Percentiles rank a stretch among this genome's conserved stretches.
phyloP scores from a whole-genome alignment of 2,888 invertebrate species.

The Adelognathus sp. region DNA sequence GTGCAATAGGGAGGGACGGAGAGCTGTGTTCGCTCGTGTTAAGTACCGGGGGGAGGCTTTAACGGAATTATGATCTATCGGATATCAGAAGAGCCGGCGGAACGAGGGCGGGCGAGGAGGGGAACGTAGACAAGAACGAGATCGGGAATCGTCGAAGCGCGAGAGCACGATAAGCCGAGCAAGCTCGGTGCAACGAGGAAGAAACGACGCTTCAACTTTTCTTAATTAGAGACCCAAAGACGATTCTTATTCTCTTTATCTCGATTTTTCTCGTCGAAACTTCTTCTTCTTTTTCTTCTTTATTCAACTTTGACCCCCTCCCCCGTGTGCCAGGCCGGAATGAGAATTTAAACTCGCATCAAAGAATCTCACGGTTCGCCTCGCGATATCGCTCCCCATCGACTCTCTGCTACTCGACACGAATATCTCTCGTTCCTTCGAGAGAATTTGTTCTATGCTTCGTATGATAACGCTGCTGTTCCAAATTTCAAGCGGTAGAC shows the following conservation, averaged over 20 bases:
- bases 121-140: background rate
- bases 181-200: slow-evolving; percentile 21
- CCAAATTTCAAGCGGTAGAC: background rate
- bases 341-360: slow-evolving; percentile 58
- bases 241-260: slow-evolving; percentile 44
- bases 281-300: background rate
- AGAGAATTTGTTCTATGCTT: background rate
- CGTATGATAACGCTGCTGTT: background rate
- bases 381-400: background rate
- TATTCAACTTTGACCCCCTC: background rate
- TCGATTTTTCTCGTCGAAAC: slow-evolving; percentile 10
- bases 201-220: slow-evolving; percentile 48
- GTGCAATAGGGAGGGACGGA: background rate
- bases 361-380: slow-evolving; percentile 17
- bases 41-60: slow-evolving; percentile 64
- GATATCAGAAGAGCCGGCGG: slow-evolving; percentile 43
- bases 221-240: slow-evolving; percentile 48
- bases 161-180: slow-evolving; percentile 53
- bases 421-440: background rate
- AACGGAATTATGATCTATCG: slow-evolving; percentile 53
- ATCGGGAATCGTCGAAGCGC: slow-evolving; percentile 49
- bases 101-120: background rate
- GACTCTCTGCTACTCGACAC: background rate
- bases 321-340: slow-evolving; percentile 45
- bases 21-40: slow-evolving; percentile 43